Evolutionary conservation across 2,113 vertebrate genomes (phyloP), one percentile per base, ranked within the genome.

Genomic region (Lagenorhynchus albirostris): DNA sequence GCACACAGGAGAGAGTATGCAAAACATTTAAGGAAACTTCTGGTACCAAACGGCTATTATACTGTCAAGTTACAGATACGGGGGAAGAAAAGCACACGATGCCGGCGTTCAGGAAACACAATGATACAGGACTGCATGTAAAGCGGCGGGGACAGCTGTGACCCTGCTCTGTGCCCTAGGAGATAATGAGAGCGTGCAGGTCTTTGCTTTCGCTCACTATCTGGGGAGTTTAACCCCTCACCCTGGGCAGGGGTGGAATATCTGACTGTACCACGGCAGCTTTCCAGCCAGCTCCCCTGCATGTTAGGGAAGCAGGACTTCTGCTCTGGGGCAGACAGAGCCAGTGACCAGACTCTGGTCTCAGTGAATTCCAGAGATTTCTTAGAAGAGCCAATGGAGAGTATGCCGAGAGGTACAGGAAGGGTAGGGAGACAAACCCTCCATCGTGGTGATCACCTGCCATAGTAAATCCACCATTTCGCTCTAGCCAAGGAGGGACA

Each of bases 111-210:
- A 89, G 82, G 71, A 93, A 58, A 55, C 73, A 18, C 98, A 88
- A 94, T 95, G 94, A 98, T 85, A 62, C 44, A 80, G 53, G 86
- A 44, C 85, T 36, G 58, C 20, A 71, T 71, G 84, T 95, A 85
- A 97, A 98, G 96, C 74, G 26, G 82, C 96, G 62, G 70, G 41
- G 95, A 87, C 93, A 94, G 97, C 96, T 88, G 95, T 97, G 98
- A 98, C 92, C 97, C 96, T 81, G 76, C 91, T 97, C 94, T 96
- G 91, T 98, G 97, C 97, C 95, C 96, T 97, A 96, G 18, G 5
- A 87, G 90, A 95, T 97, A 97, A 97, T 68, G 86, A 96, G 74
- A 44, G 81, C 2, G 0, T 79, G 63, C 68, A 76, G 77, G 79
- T 68, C 91, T 96, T 97, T 96, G 96, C 84, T 98, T 98, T 98